phyloP scores from a whole-genome alignment of 2,888 invertebrate species.

The Hydropsyche betteni region DNA sequence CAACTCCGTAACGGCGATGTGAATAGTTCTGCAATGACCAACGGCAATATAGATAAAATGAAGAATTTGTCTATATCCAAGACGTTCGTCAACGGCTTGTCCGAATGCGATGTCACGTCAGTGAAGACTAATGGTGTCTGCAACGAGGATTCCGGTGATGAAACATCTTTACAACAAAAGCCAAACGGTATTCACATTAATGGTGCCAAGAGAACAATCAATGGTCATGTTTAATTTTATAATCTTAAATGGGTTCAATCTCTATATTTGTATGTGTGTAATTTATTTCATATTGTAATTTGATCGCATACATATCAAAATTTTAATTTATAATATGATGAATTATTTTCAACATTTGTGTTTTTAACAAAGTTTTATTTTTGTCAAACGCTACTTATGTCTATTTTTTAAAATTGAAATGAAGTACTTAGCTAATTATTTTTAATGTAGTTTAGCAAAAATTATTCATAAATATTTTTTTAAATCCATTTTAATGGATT shows the following conservation, averaged over 20 bases:
- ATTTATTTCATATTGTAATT: neutral
- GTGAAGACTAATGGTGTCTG: slow-evolving; percentile 13
- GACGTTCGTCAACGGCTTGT: slow-evolving; percentile 14
- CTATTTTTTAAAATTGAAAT: slow-evolving; percentile 2
- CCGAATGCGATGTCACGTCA: neutral
- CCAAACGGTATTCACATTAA: slow-evolving; percentile 40
- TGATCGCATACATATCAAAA: slow-evolving; percentile 32
- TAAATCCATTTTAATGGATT: too few species aligned
- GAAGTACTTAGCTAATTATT: neutral
- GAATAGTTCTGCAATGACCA: neutral
- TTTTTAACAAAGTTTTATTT: slow-evolving; percentile 1
- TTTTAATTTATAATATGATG: slow-evolving; percentile 6
- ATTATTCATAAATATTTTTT: too few species aligned
- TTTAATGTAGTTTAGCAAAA: too few species aligned
- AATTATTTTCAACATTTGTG: neutral
- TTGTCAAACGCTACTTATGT: neutral
- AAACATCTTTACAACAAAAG: slow-evolving; percentile 8
- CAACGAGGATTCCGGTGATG: slow-evolving; percentile 10
- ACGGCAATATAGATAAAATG: slow-evolving; percentile 15
- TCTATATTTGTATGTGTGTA: neutral
- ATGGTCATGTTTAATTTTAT: slow-evolving; percentile 44
- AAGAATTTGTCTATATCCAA: slow-evolving; percentile 16
- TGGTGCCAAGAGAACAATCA: slow-evolving; percentile 44
- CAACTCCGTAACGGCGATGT: neutral
- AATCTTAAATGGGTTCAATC: slow-evolving; percentile 11